Percentiles rank a stretch among this genome's conserved stretches.
These are phyloP conservation scores for Leucoptera coffeella DNA, from an alignment of 2,888 invertebrate species.

Conservation along the genomic window DNA sequence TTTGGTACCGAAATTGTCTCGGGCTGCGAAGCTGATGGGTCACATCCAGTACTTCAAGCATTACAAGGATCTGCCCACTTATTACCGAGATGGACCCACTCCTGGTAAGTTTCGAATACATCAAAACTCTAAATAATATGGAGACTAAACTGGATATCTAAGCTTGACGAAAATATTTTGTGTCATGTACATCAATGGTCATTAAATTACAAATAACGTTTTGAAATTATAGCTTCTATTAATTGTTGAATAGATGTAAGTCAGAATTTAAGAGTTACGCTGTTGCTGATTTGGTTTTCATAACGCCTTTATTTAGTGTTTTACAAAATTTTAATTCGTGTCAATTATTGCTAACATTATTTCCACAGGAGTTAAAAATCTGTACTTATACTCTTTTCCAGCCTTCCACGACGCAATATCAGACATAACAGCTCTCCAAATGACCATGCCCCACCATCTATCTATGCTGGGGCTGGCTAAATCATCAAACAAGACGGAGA, in stretches of 20 bases:
- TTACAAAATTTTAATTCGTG: too few species aligned
- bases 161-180: too few species aligned
- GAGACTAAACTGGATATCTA: slow-evolving; percentile 47
- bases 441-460: slow-evolving; percentile 46
- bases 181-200: too few species aligned
- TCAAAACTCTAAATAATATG: slow-evolving; percentile 58
- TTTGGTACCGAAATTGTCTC: slow-evolving; percentile 23
- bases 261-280: too few species aligned
- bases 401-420: slow-evolving; percentile 62
- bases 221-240: too few species aligned
- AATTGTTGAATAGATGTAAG: too few species aligned
- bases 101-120: slow-evolving; percentile 40
- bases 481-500: slow-evolving; percentile 22
- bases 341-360: too few species aligned
- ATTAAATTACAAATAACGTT: too few species aligned
- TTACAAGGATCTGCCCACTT: slow-evolving; percentile 48
- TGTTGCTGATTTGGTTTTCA: too few species aligned
- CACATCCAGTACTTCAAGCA: slow-evolving; percentile 61
- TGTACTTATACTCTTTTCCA: slow-evolving; percentile 33
- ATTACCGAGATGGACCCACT: slow-evolving; percentile 45
- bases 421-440: slow-evolving; percentile 54
- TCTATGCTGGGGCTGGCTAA: slow-evolving; percentile 29
- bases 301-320: too few species aligned
- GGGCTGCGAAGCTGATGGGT: slow-evolving; percentile 44
- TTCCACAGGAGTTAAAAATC: too few species aligned